Evolutionary conservation across 2,113 vertebrate genomes (phyloP), one percentile per base, ranked within the genome.

Genomic region (Laterallus jamaicensis): DNA sequence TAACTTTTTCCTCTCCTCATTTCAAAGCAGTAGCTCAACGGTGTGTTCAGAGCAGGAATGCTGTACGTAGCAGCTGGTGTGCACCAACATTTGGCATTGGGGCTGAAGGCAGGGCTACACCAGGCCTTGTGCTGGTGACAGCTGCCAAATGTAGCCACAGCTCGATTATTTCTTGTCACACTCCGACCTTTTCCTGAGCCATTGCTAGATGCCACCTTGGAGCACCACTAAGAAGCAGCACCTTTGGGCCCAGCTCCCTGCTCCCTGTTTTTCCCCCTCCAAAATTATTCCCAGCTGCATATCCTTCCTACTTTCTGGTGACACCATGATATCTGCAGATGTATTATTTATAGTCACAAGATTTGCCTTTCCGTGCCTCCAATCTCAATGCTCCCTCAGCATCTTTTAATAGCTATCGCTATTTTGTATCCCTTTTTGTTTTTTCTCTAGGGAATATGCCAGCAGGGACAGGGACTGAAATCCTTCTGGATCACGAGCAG

Each of bases 401-500:
- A 83, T 59, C 84, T 77, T 89, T 84, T 87, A 90, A 87, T 77
- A 87, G 90, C 82, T 52, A 5, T 52, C 3, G 0, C 68, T 85
- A 12, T 85, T 94, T 90, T 92, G 42, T 69, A 22, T 64, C 79
- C 37, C 52, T 15, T 86, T 92, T 79, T 78, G 67, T 19, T 32
- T 55, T 88, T 54, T 54, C 71, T 70, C 47, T 1, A 71, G 81
- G 89, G 94, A 84, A 74, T 18, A 10, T 47, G 88, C 88, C 95
- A 91, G 52, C 55, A 64, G 86, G 62, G 86, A 92, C 15, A 25
- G 83, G 44, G 90, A 67, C 77, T 92, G 69, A 63, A 84, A 84
- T 93, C 83, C 91, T 92, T 32, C 88, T 66, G 86, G 83, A 55
- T 74, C 86, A 62, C 83, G 81, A 91, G 91, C 70, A 22, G 73